These are phyloP conservation scores for Diachrysia chrysitis DNA, from an alignment of 2,888 invertebrate species.

Conservation along the genomic window DNA sequence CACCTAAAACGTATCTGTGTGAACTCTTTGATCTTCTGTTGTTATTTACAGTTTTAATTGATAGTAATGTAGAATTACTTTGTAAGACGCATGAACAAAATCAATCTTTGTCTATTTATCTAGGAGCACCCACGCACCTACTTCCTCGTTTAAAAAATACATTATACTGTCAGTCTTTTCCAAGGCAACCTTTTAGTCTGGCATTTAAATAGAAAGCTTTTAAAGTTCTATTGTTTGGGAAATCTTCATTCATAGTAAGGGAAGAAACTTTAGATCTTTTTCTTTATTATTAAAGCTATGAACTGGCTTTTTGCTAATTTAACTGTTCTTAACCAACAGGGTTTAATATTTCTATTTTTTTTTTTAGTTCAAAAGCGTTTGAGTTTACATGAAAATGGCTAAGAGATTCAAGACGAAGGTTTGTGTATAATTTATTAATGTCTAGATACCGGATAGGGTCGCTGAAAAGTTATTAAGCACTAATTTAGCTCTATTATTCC, in stretches of 20 bases:
- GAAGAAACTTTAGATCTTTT: neutral
- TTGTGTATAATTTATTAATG: no score
- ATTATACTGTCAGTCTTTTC: constrained; percentile 23
- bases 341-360: neutral
- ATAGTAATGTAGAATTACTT: neutral
- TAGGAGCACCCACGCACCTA: constrained; percentile 13
- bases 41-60: neutral
- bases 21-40: neutral
- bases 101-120: constrained; percentile 4
- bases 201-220: constrained; percentile 27
- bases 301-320: neutral
- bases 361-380: neutral
- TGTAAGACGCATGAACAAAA: constrained; percentile 4
- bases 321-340: neutral
- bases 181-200: constrained; percentile 21
- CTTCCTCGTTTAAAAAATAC: constrained; percentile 28
- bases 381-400: no score
- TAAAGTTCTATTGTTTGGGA: constrained; percentile 20
- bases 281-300: neutral
- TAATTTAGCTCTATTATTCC: no score
- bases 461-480: no score
- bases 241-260: constrained; percentile 9
- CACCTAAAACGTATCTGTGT: neutral
- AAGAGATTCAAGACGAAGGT: no score
- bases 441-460: no score